Conservation (phyloP, 2,113 vertebrate genomes). For the Pterophyllum scalare region DNA sequence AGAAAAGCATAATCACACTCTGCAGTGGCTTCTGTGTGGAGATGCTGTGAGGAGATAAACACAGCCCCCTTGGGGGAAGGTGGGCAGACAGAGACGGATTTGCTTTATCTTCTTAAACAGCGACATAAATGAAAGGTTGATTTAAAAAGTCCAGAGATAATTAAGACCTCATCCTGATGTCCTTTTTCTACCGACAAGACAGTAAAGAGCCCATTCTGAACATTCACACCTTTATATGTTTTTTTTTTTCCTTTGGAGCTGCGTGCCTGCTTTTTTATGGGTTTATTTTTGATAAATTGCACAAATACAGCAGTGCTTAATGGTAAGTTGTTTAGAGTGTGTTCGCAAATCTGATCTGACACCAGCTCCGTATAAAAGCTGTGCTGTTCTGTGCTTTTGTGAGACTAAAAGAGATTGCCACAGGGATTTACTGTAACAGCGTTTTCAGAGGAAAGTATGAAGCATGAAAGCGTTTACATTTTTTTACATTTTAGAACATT, state of each 20-base stretch:
- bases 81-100: conserved; percentile 51
- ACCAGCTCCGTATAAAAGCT: conserved; percentile 7
- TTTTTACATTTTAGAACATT: not conserved
- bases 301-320: not conserved
- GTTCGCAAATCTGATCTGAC: conserved; percentile 23
- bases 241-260: not conserved
- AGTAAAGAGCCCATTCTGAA: not conserved
- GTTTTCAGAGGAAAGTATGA: not conserved
- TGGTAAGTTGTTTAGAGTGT: not conserved
- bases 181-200: not conserved
- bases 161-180: conserved; percentile 35
- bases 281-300: not conserved
- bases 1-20: conserved; percentile 50
- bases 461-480: not conserved
- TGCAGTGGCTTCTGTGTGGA: conserved; percentile 31
- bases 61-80: conserved; percentile 6
- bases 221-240: not conserved
- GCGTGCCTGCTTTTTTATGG: not conserved
- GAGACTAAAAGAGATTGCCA: not conserved
- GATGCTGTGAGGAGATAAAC: conserved; percentile 61
- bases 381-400: not conserved
- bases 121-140: conserved; percentile 50
- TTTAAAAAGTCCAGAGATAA: conserved; percentile 51
- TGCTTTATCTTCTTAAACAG: conserved; percentile 50
- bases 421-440: not conserved